Conservation (phyloP, 2,888 invertebrate species). For the Drosophila borborema region DNA sequence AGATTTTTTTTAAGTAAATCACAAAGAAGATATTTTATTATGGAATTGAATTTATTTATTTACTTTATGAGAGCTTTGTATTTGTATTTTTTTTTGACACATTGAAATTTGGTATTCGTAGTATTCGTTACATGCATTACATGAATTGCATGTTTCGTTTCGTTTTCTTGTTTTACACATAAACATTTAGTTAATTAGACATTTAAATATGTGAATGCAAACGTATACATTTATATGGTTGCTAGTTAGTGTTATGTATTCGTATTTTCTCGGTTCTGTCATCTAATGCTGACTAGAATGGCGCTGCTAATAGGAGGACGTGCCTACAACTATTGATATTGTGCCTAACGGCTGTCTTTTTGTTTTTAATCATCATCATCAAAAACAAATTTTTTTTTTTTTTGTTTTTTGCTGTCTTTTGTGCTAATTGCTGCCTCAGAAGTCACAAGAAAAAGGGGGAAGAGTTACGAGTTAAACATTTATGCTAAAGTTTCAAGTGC, state of each 20-base stretch:
- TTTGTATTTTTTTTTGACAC: conserved; percentile 59
- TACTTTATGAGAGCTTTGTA: conserved; percentile 43
- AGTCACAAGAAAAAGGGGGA: background rate
- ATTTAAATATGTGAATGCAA: conserved; percentile 58
- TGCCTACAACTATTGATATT: conserved; percentile 14
- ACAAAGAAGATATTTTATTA: conserved; percentile 19
- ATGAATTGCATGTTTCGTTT: conserved; percentile 29
- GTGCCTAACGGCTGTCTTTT: conserved; percentile 16
- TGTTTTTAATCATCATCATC: background rate
- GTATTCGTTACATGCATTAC: conserved; percentile 29
- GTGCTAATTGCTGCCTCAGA: conserved; percentile 44
- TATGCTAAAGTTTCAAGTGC: conserved; percentile 61
- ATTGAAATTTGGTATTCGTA: conserved; percentile 72
- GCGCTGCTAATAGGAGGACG: conserved; percentile 17
- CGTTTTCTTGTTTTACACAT: conserved; percentile 31
- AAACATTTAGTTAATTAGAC: conserved; percentile 68
- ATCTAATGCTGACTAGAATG: conserved; percentile 52
- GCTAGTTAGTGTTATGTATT: conserved; percentile 24
- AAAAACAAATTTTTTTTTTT: too few relatives aligned
- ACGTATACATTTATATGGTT: conserved; percentile 26
- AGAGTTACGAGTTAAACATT: conserved; percentile 44
- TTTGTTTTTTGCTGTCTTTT: conserved; percentile 30
- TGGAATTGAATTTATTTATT: conserved; percentile 69
- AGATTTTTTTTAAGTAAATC: background rate
- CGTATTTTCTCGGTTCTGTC: conserved; percentile 32